Evolutionary conservation across 2,797 vertebrate genomes (phyloP).

Genomic region (Tragelaphus oryx): DNA sequence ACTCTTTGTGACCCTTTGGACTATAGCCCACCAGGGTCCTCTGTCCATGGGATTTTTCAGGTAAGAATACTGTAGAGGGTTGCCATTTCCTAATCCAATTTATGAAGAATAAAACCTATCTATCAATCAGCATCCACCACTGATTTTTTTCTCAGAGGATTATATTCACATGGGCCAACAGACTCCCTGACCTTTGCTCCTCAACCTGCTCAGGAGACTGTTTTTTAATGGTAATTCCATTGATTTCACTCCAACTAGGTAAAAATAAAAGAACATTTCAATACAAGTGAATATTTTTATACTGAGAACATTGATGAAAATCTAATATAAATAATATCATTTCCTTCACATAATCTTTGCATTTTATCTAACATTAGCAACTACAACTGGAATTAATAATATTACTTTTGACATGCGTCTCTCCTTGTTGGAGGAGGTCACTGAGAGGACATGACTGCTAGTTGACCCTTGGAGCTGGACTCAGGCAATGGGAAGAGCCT

Average conservation of each 20-base stretch:
- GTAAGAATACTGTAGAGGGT: background rate
- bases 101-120: background rate
- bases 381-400: background rate
- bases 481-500: accelerated
- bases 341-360: background rate
- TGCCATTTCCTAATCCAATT: background rate
- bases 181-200: accelerated
- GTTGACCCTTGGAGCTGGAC: background rate
- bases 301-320: background rate
- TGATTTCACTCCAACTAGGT: background rate
- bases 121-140: background rate
- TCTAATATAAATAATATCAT: constrained; percentile 1
- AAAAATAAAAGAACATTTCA: background rate
- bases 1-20: background rate
- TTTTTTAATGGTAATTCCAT: background rate
- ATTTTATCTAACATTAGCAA: constrained; percentile 1
- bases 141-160: background rate
- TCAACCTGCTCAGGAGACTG: background rate
- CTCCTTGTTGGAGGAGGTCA: background rate
- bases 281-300: background rate
- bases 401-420: background rate
- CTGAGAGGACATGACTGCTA: background rate
- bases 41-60: background rate
- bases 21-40: background rate
- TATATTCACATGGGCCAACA: background rate